A percentile compares a stretch with the other conserved stretches of the same genome.
These are phyloP conservation scores for Noctua janthina DNA, from an alignment of 2,888 invertebrate genomes.

Conservation along the genomic window DNA sequence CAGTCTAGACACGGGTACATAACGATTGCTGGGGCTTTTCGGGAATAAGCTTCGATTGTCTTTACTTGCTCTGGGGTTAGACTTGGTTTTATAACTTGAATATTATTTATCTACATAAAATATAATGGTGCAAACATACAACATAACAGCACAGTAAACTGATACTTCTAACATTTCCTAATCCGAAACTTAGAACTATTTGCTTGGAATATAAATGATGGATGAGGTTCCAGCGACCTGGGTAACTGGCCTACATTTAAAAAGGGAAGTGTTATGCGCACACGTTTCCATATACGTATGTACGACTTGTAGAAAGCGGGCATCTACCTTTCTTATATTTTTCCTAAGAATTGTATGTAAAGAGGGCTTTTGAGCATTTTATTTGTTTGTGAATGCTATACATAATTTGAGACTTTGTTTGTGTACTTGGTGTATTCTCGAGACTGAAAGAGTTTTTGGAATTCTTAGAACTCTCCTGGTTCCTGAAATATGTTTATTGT, in stretches of 20 bases:
- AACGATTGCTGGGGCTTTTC: conserved; percentile 17
- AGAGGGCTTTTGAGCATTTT: conserved; percentile 14
- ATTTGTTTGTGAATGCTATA: neutral
- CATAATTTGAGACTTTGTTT: neutral
- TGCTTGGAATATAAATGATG: conserved; percentile 43
- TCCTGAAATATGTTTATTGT: neutral
- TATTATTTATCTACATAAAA: neutral
- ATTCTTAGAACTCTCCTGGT: neutral
- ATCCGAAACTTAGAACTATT: conserved; percentile 33
- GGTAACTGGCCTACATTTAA: conserved; percentile 47
- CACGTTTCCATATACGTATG: conserved; percentile 52
- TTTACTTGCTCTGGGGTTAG: neutral
- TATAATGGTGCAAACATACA: neutral
- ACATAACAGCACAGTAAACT: neutral
- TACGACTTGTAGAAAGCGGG: conserved; percentile 41
- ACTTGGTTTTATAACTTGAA: neutral
- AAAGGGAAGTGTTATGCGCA: conserved; percentile 50
- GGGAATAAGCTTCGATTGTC: conserved; percentile 21
- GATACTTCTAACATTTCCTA: neutral
- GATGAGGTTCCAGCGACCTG: conserved; percentile 34
- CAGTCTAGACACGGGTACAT: conserved; percentile 49
- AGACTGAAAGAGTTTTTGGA: conserved; percentile 7
- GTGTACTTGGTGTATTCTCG: neutral
- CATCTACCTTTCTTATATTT: conserved; percentile 30
- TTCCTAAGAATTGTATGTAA: conserved; percentile 36